Evolutionary conservation across 2,888 invertebrate genomes (phyloP), one percentile per base, ranked within the genome.

Genomic region (Pandemis heparana): DNA sequence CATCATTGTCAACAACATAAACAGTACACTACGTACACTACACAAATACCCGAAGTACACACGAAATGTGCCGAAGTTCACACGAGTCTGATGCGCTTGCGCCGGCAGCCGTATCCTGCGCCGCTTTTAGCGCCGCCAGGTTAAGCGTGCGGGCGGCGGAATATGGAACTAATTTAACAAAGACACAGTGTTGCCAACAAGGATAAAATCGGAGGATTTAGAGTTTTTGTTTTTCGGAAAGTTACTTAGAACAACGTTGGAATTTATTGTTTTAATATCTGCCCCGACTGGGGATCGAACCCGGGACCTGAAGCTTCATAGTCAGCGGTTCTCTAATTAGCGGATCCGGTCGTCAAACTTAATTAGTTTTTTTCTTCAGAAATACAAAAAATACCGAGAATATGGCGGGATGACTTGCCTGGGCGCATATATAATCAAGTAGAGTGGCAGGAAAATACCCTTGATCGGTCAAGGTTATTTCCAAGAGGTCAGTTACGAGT

Each of bases 1-100:
- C 93, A 94, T 93, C 93, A 94, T 93, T 48, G 68, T 81, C 51
- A 74, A 64, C 74, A 65, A 75, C 67, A 78, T 76, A 75, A 75
- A 70, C 68, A 76, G 56, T 51, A 46, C 70, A 59, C 63, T 60
- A 51, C 68, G 66, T 18, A 70, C 72, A 56, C 66, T 61, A 67
- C 70, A 74, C 72, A 51, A 63, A 41, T 64, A 18, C 18, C 53
- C 53, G 53, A 53, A 53, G 53, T 53, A 9, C 53, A 53, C 48
- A 18, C 71, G 60, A 60, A 59, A 12, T 61, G 46, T 23, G 38
- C 56, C 67, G 66, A 32, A 43, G 51, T 18, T 5, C 70, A 18
- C 62, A 18, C 70, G 70, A 53, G 23, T 9, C 18, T 16, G 14
- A 53, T 0, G 56, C 56, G 56, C 12, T 18, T 1, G 56, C 56